phyloP scores from a whole-genome alignment of 2,888 invertebrate genomes.

The Epistrophe eligans region DNA sequence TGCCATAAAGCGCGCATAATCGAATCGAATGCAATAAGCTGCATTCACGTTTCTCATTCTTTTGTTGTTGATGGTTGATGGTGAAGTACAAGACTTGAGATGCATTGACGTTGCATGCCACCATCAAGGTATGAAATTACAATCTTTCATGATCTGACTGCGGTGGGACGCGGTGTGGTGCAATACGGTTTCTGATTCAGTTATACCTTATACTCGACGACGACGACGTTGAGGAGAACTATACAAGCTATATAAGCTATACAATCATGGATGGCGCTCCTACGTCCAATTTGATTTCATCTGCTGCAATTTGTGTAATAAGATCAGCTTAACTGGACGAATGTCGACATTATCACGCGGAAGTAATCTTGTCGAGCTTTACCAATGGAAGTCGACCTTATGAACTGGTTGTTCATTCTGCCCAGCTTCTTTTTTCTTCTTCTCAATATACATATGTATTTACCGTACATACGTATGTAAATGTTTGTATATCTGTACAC shows the following conservation, averaged over 20 bases:
- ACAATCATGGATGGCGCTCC: constrained; percentile 57
- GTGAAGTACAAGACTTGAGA: constrained; percentile 5
- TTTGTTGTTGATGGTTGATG: constrained; percentile 21
- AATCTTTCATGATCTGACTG: constrained; percentile 45
- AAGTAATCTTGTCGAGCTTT: constrained; percentile 62
- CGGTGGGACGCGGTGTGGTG: constrained; percentile 18
- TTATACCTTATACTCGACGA: background rate
- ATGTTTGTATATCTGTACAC: background rate
- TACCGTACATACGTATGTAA: no score
- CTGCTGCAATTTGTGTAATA: constrained; percentile 73
- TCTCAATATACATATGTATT: constrained; percentile 2
- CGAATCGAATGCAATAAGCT: constrained; percentile 69
- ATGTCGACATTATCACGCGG: constrained; percentile 76
- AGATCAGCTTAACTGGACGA: constrained; percentile 75
- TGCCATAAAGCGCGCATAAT: constrained; percentile 62
- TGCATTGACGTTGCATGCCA: constrained; percentile 57
- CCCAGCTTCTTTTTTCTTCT: constrained; percentile 21
- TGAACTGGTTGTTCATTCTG: constrained; percentile 62
- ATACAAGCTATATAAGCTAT: no score
- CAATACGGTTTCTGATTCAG: constrained; percentile 50
- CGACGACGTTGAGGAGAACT: background rate
- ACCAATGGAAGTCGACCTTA: constrained; percentile 60
- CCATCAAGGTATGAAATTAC: constrained; percentile 68
- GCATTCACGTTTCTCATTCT: constrained; percentile 74
- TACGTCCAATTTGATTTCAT: constrained; percentile 61